Evolutionary conservation across 2,797 vertebrate genomes (phyloP).

Genomic region (Melanitta fusca): DNA sequence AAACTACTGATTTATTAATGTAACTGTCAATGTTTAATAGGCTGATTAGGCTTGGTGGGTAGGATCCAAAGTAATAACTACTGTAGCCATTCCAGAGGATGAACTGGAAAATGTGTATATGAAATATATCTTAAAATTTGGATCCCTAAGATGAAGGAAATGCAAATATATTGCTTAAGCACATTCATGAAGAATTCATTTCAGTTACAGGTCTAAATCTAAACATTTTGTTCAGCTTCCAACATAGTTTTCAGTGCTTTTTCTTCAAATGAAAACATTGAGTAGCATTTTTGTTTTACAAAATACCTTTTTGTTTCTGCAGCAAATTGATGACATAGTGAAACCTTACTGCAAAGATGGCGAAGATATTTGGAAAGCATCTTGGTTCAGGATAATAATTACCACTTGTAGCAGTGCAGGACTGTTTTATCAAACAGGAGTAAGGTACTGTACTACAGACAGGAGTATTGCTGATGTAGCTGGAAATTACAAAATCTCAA

Average conservation of each 20-base stretch:
- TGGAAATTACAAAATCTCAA: neutral
- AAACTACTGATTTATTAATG: neutral
- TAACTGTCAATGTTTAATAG: neutral
- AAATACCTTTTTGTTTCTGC: neutral
- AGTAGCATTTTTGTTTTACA: neutral
- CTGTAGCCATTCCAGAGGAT: neutral
- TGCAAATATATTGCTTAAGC: neutral
- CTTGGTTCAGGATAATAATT: conserved; percentile 90
- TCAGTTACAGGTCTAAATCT: neutral
- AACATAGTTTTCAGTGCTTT: neutral
- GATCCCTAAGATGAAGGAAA: neutral
- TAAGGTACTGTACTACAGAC: conserved; percentile 84
- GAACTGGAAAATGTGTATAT: neutral
- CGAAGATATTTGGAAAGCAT: conserved; percentile 89
- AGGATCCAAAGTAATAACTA: neutral
- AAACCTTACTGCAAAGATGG: conserved; percentile 88
- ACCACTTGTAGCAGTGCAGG: conserved; percentile 93
- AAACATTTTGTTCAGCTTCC: neutral
- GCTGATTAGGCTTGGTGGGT: neutral
- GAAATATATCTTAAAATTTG: neutral
- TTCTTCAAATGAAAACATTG: neutral
- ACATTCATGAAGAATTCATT: neutral
- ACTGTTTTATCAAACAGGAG: conserved; percentile 88
- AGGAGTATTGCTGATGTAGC: neutral
- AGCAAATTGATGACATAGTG: conserved; percentile 86